Base-by-base conservation (phyloP, 2,888 invertebrate species). In the Prosopocoilus inquinatus region DNA sequence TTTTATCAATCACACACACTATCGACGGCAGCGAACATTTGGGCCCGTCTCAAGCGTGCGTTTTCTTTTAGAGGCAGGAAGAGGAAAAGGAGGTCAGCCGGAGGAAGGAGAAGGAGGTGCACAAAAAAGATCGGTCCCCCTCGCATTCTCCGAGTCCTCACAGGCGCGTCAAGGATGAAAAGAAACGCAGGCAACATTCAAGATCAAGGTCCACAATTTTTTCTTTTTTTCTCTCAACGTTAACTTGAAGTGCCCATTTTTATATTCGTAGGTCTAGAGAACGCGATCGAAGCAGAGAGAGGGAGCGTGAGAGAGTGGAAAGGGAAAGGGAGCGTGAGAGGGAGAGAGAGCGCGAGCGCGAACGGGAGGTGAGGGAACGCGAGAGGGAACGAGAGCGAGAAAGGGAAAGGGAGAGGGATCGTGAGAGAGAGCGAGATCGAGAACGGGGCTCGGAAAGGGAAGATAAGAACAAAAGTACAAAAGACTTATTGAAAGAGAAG, bases 401-500 rank as follows among this genome's bases (percentile, higher is more conserved):
- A 33, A 75, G 80, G 53, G 82, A 81, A 47, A 64, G 78, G 38
- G 76, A 79, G 35, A 75, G 79, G 1, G 82, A 81, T 51, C 69
- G 84, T 70, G 77, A 86, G 78, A 71, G 79, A 69, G 76, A 89
- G 78, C 71, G 81, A 75, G 76, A 87, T 78, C 67, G 76, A 1
- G 80, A 79, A 54, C 66, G 81, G 1, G 81, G 80, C 50, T 70
- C 80, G 34, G 82, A 81, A 57, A 63, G 78, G 47, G 77, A 80
- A 1, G 80, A 79, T 48, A 71, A 78, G 74, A 74, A 58, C n/a
- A 80, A 81, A 62, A 80, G 78, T 35, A 78, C 79, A 20, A 78
- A 80, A 8, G 90, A 91, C 71, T 79, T 88, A 58, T 80, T 89
- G 52, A 81, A 85, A 1, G 91, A 91, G 69, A 86, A 90, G 67